phyloP scores from a whole-genome alignment of 2,113 vertebrate genomes.

The Eupsittula cactorum region DNA sequence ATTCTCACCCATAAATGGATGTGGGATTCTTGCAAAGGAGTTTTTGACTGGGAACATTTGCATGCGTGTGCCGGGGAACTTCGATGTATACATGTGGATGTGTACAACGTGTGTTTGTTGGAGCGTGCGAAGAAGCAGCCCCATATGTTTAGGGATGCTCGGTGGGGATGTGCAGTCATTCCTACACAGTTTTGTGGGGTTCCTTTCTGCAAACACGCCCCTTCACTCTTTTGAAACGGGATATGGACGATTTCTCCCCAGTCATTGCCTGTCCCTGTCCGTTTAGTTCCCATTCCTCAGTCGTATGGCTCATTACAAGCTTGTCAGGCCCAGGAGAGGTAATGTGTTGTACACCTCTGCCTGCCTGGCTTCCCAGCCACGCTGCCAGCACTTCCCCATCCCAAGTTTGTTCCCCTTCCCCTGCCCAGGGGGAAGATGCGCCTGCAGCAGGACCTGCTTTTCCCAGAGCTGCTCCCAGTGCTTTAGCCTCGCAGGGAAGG shows the following conservation, averaged over 20 bases:
- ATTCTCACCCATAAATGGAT: background rate
- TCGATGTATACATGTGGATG: background rate
- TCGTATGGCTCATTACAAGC: background rate
- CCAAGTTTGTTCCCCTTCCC: background rate
- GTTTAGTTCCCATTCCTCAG: background rate
- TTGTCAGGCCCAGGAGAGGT: background rate
- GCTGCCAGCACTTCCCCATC: background rate
- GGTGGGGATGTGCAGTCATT: background rate
- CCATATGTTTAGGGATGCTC: rapidly evolving
- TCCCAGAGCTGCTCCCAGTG: background rate
- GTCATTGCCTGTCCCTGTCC: background rate
- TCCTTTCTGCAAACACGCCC: background rate
- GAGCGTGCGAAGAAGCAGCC: background rate
- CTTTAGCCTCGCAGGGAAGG: background rate
- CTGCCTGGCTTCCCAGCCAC: background rate
- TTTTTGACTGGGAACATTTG: background rate
- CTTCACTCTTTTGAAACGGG: rapidly evolving
- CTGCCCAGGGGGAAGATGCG: rapidly evolving
- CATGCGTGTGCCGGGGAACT: background rate
- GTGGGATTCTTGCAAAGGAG: background rate
- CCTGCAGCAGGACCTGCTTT: background rate
- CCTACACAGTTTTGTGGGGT: rapidly evolving
- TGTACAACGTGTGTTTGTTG: background rate
- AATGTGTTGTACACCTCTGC: background rate
- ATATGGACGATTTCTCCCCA: background rate